These are phyloP conservation scores for Drosophila bunnanda DNA, from an alignment of 2,888 invertebrate genomes.

Conservation along the genomic window DNA sequence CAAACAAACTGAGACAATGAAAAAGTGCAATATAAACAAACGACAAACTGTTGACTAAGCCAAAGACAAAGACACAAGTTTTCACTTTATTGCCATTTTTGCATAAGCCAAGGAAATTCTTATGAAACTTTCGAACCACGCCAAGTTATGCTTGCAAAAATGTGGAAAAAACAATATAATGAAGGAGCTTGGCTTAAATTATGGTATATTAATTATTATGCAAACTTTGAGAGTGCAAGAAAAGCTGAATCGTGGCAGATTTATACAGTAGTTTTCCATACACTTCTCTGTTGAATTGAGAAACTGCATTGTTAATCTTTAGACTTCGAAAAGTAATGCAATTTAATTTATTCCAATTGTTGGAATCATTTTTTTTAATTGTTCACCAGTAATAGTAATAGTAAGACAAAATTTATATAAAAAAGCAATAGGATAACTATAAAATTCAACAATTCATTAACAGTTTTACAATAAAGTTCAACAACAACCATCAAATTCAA, in stretches of 20 bases:
- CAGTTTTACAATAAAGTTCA: neutral
- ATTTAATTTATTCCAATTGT: too few relatives aligned
- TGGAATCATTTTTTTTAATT: too few relatives aligned
- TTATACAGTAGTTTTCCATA: neutral
- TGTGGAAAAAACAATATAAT: constrained; percentile 3
- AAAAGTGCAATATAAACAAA: constrained; percentile 6
- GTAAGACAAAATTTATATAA: too few relatives aligned
- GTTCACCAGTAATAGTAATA: too few relatives aligned
- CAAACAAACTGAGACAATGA: constrained; percentile 21
- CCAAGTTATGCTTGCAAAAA: constrained; percentile 58
- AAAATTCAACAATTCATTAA: too few relatives aligned
- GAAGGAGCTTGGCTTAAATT: constrained; percentile 19
- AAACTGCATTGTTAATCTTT: too few relatives aligned
- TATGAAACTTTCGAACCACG: constrained; percentile 48
- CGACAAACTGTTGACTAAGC: constrained; percentile 37
- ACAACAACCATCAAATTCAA: neutral
- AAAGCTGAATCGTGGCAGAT: constrained; percentile 3
- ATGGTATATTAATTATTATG: constrained; percentile 51
- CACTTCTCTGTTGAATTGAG: constrained; percentile 1
- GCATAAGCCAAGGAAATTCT: constrained; percentile 55
- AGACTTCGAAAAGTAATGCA: too few relatives aligned
- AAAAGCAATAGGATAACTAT: too few relatives aligned
- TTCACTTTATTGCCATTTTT: constrained; percentile 41
- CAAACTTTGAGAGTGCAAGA: constrained; percentile 14
- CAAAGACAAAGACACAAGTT: constrained; percentile 18